phyloP scores from a whole-genome alignment of 2,797 vertebrate genomes.

The Streptopelia turtur region DNA sequence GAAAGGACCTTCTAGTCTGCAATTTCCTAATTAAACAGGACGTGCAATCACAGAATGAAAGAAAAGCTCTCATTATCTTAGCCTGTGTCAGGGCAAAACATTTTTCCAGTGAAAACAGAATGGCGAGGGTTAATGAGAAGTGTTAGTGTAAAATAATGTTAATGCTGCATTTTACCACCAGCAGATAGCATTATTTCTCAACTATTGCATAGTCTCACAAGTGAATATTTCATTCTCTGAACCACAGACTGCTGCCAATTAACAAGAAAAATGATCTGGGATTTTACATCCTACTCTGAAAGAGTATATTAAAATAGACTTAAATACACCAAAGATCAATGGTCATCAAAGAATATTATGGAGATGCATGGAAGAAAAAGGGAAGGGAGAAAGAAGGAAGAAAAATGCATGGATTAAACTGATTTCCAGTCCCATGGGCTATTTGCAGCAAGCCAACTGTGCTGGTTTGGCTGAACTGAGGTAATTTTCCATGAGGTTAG shows the following conservation, averaged over 20 bases:
- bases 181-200: background rate
- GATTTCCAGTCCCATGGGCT: background rate
- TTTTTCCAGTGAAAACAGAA: constrained; percentile 16
- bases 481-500: too few relatives aligned
- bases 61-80: constrained; percentile 49
- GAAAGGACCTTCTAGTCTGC: constrained; percentile 32
- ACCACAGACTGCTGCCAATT: background rate
- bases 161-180: background rate
- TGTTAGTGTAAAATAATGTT: background rate
- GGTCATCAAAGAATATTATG: background rate
- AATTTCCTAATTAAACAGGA: constrained; percentile 61
- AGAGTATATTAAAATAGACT: background rate
- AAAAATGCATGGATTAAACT: background rate
- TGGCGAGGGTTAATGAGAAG: background rate
- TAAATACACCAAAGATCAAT: background rate
- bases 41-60: constrained; percentile 42
- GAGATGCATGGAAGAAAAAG: background rate
- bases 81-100: background rate
- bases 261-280: background rate
- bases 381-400: background rate
- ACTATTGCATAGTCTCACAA: background rate
- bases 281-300: background rate
- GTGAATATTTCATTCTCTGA: background rate
- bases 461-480: too few relatives aligned
- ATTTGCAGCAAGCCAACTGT: background rate